Conservation (phyloP, 2,797 vertebrate species). For the Okamejei kenojei region DNA sequence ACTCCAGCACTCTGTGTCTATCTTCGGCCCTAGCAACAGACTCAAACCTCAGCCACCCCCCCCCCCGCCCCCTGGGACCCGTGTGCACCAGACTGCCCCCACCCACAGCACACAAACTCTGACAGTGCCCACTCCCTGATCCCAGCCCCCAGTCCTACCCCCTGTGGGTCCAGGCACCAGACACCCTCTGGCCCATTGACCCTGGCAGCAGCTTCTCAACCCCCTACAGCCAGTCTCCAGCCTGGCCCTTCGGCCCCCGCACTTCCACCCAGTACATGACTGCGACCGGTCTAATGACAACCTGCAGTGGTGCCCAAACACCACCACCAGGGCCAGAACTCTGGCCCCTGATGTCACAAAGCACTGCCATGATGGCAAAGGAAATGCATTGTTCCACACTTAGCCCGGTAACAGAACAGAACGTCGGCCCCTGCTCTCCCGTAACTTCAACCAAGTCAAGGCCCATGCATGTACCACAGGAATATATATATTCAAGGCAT, state of each 20-base stretch:
- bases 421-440: background rate
- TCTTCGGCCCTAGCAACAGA: too few species aligned
- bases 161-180: background rate
- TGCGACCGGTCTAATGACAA: too few species aligned
- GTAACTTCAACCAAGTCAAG: background rate
- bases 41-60: too few species aligned
- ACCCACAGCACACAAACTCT: background rate
- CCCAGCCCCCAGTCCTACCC: background rate
- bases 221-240: background rate
- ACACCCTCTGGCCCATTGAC: too few species aligned
- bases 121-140: background rate
- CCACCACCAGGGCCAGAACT: background rate
- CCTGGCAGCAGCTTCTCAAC: too few species aligned
- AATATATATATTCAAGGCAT: background rate
- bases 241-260: too few species aligned
- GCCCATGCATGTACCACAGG: background rate
- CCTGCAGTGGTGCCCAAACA: background rate
- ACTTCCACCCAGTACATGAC: too few species aligned
- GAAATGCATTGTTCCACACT: background rate
- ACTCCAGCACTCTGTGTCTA: too few species aligned
- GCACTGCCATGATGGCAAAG: background rate
- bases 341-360: background rate
- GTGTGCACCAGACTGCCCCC: background rate
- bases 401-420: background rate
- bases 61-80: conserved; percentile 33